Base-by-base conservation (phyloP, 64 coral and sea anemone genomes). In the Exaiptasia diaphana region DNA sequence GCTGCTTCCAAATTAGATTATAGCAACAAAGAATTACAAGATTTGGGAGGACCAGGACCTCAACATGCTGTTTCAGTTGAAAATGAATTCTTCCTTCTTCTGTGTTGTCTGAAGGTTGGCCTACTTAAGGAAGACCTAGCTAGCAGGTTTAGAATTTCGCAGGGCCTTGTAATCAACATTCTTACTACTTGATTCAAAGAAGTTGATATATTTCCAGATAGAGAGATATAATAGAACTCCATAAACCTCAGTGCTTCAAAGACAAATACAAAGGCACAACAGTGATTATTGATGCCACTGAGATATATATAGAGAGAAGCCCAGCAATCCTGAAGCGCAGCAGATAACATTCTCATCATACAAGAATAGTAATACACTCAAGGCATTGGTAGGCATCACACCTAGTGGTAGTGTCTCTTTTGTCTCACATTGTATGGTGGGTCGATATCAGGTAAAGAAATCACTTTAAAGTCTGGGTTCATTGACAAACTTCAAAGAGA, bases 361-460 rank as follows among this genome's bases (percentile, higher is more conserved):
- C 62, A 87, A 78, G 48, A 87, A 87, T 45, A 78, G 63, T 35
- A 87, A 87, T 56, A 87, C 84, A 32, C 60, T 78, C 25, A 87
- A 78, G 74, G 84, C 61, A 12, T 78, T 87, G 59, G 27, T 73
- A 18, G 69, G 35, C 10, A 38, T 87, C 71, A 58, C 64, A 27
- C 74, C 75, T 39, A 78, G 75, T 78, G 76, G 76, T 64, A 80
- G 71, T 22, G 38, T 80, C 34, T 62, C 53, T 62, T 80, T 80
- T 43, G 57, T 80, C 9, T 80, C 39, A 38, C 33, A 64, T 36
- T 63, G 52, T 80, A 64, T 64, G 76, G 76, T n/a, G 76, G 76
- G 14, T 80, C 76, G 40, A 60, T 80, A 61, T 80, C 76, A 20
- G 76, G 41, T 38, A 80, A 80, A 38, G 54, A 80, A 39, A 75